Base-by-base conservation (phyloP, 1,140 invertebrate species). In the Cyclina sinensis region DNA sequence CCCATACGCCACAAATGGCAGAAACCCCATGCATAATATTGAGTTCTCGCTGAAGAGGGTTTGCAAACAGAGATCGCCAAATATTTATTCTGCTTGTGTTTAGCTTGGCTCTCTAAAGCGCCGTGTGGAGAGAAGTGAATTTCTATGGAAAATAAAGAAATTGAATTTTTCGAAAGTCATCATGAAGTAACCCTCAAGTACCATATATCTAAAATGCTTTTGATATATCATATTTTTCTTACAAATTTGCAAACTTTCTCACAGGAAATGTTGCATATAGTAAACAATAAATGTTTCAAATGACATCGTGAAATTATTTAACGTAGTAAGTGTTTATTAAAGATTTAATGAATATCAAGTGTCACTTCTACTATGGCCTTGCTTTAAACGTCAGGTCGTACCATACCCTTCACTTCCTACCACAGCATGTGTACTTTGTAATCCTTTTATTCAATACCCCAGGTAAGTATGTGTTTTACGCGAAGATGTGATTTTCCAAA, bases 11-110 rank as follows among this genome's bases (percentile, higher is more conserved):
- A 11, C 48, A 54, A 81, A 62, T 39, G 51, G 35, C 48, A 12
- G 37, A 9, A 24, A 43, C 51, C 79, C 54, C 59, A 81, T 81
- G 59, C 51, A 21, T 65, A 81, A 81, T 81, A 81, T 81, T 62
- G 79, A 81, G 79, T 54, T 37, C n/a, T 37, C 0, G 21, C 21
- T 62, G 54, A 81, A 81, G 79, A 35, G 51, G 79, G 79, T 62
- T 65, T 62, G 59, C 24, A 62, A 81, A 81, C 79, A 81, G 35
- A n/a, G 3, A n/a, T 43, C 14, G 24, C 79, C 79, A 81, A 81
- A 81, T 81, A 81, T 81, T 81, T 81, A 46, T 81, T 81, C 39
- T 81, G 35, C 24, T 37, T 21, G 2, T 81, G 39, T 62, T 62
- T 62, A 46, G 30, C n/a, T 57, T 43, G 51, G 1, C 18, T 3